phyloP scores from a whole-genome alignment of 2,888 invertebrate genomes.

The Hydroisotoma schaefferi region DNA sequence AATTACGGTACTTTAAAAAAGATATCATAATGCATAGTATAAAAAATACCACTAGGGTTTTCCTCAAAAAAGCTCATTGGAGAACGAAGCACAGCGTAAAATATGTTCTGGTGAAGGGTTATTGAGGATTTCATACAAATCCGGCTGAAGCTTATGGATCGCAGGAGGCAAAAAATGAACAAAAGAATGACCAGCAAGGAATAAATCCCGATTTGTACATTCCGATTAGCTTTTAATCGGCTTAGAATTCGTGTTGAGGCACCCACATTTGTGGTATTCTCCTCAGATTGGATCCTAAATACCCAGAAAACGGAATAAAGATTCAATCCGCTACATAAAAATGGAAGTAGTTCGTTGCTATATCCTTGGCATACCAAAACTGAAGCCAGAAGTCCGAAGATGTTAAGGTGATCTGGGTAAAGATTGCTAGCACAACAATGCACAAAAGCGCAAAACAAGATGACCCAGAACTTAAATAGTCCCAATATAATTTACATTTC shows the following conservation, averaged over 20 bases:
- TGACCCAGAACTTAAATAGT: conserved; percentile 60
- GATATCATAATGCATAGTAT: too few species aligned
- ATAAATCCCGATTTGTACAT: conserved; percentile 20
- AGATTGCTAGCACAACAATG: conserved; percentile 60
- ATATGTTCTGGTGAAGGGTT: conserved; percentile 77
- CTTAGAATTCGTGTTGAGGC: too few species aligned
- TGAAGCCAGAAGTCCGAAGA: conserved; percentile 32
- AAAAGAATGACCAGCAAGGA: conserved; percentile 34
- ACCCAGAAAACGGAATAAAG: too few species aligned
- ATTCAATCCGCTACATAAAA: too few species aligned
- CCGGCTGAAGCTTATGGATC: conserved; percentile 67
- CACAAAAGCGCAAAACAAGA: conserved; percentile 62
- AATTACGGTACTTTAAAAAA: too few species aligned
- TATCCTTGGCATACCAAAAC: conserved; percentile 19
- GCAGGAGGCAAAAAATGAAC: conserved; percentile 34
- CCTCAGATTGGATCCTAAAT: too few species aligned
- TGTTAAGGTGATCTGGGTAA: conserved; percentile 24
- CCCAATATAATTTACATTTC: conserved; percentile 29
- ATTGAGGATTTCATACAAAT: conserved; percentile 75
- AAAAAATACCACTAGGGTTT: conserved; percentile 72
- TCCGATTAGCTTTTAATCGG: not conserved
- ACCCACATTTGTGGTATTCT: too few species aligned
- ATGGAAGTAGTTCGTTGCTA: too few species aligned
- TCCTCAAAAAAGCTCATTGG: conserved; percentile 84
- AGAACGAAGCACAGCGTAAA: conserved; percentile 70